Conservation (phyloP, 2,797 vertebrate genomes). For the Propithecus perrieri region DNA sequence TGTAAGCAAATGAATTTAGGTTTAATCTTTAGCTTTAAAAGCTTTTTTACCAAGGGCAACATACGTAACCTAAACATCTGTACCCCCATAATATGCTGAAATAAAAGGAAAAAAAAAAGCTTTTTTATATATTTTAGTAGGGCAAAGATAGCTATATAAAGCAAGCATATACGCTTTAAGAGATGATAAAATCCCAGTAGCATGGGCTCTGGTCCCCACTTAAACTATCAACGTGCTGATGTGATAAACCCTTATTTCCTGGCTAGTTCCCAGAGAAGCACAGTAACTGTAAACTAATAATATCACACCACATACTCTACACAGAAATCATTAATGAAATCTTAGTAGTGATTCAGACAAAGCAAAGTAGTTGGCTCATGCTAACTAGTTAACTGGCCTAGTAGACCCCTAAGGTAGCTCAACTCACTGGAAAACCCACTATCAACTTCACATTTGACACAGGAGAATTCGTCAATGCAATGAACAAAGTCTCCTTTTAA, state of each 20-base stretch:
- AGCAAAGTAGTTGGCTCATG: not conserved
- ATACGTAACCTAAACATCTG: too few relatives aligned
- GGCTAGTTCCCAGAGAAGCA: not conserved
- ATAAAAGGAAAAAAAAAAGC: not conserved
- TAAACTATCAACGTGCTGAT: not conserved
- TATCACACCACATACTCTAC: not conserved
- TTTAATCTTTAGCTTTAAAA: conserved; percentile 57
- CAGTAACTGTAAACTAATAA: not conserved
- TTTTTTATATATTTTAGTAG: conserved; percentile 14
- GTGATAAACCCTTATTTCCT: not conserved
- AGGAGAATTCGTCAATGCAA: not conserved
- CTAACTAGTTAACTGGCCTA: not conserved
- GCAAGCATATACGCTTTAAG: not conserved
- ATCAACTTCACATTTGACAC: not conserved
- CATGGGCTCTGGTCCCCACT: not conserved
- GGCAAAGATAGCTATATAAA: not conserved
- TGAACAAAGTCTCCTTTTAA: conserved; percentile 23
- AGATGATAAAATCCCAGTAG: not conserved
- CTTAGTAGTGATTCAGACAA: conserved; percentile 2
- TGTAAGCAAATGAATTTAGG: conserved; percentile 8
- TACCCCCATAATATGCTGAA: too few relatives aligned
- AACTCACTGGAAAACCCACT: not conserved
- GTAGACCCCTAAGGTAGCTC: not conserved
- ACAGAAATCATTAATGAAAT: not conserved
- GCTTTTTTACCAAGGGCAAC: not conserved